phyloP scores from a whole-genome alignment of 1,140 invertebrate genomes.

The Orius laevigatus region DNA sequence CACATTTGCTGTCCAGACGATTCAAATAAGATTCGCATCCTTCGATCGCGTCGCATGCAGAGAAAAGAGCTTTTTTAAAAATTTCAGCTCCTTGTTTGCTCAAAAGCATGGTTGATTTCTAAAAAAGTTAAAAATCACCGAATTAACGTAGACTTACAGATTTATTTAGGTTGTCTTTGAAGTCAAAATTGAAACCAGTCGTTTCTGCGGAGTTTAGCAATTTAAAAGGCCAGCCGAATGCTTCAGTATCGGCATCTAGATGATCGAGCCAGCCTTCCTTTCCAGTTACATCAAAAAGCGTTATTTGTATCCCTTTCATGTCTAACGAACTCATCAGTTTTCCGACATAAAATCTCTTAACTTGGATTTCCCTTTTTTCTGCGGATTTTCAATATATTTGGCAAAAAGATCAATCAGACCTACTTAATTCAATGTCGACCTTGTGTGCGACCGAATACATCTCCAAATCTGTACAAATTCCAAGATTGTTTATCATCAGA shows the following conservation, averaged over 20 bases:
- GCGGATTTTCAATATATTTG: too few relatives aligned
- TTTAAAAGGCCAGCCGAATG: constrained; percentile 34
- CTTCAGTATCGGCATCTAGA: constrained; percentile 39
- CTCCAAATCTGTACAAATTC: constrained; percentile 57
- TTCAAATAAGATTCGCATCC: constrained; percentile 44
- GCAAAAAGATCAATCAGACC: constrained; percentile 15
- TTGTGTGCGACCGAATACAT: constrained; percentile 56
- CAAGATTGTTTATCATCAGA: constrained; percentile 64
- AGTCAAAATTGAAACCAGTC: too few relatives aligned
- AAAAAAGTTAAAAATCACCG: not conserved
- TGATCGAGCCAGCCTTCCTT: constrained; percentile 32
- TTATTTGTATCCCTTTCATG: constrained; percentile 57
- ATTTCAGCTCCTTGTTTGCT: constrained; percentile 25
- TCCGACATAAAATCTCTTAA: constrained; percentile 49
- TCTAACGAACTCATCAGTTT: constrained; percentile 64
- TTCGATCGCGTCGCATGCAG: constrained; percentile 34
- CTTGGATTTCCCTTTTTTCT: constrained; percentile 33
- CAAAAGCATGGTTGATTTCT: constrained; percentile 25
- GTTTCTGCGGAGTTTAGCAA: too few relatives aligned
- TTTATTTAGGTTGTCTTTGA: too few relatives aligned
- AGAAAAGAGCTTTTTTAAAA: constrained; percentile 30
- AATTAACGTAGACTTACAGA: too few relatives aligned
- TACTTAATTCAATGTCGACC: constrained; percentile 41
- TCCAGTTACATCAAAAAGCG: constrained; percentile 41
- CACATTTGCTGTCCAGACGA: constrained; percentile 51